Evolutionary conservation across 1,140 invertebrate genomes (phyloP).

Genomic region (Drosophila sturtevanti): DNA sequence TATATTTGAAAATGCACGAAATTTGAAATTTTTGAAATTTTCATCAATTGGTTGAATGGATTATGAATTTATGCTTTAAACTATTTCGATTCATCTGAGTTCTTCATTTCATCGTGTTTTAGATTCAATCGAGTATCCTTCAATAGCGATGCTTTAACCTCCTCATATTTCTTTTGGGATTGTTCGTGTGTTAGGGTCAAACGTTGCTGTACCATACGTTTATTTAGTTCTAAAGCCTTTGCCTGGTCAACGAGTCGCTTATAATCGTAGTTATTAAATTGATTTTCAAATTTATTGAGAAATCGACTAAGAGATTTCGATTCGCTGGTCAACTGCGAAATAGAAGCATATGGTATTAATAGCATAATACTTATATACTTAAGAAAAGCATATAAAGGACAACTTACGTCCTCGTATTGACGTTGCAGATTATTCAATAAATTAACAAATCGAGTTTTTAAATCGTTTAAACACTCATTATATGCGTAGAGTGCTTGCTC

Average conservation of each 20-base stretch:
- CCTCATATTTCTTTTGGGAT: slow-evolving; percentile 76
- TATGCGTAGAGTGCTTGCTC: slow-evolving; percentile 82
- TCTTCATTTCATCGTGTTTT: slow-evolving; percentile 21
- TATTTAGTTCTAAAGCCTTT: slow-evolving; percentile 72
- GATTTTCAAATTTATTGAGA: slow-evolving; percentile 76
- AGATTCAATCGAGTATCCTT: slow-evolving; percentile 65
- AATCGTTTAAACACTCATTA: slow-evolving; percentile 84
- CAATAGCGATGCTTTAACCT: slow-evolving; percentile 62
- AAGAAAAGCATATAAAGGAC: neutral
- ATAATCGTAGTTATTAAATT: slow-evolving; percentile 79
- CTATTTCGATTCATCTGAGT: slow-evolving; percentile 31
- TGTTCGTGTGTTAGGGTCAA: slow-evolving; percentile 73
- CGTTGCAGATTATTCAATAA: slow-evolving; percentile 84
- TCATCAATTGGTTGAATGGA: neutral
- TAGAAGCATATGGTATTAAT: neutral
- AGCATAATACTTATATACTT: neutral
- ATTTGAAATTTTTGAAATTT: too few relatives aligned
- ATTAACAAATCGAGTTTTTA: slow-evolving; percentile 83
- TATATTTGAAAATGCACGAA: too few relatives aligned
- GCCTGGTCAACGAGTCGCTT: slow-evolving; percentile 69
- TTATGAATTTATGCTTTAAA: neutral
- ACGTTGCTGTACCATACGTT: slow-evolving; percentile 80
- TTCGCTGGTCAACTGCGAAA: slow-evolving; percentile 67
- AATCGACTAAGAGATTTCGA: slow-evolving; percentile 71
- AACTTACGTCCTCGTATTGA: slow-evolving; percentile 83